phyloP scores from a whole-genome alignment of 2,113 vertebrate genomes.

The Dromaius novaehollandiae region DNA sequence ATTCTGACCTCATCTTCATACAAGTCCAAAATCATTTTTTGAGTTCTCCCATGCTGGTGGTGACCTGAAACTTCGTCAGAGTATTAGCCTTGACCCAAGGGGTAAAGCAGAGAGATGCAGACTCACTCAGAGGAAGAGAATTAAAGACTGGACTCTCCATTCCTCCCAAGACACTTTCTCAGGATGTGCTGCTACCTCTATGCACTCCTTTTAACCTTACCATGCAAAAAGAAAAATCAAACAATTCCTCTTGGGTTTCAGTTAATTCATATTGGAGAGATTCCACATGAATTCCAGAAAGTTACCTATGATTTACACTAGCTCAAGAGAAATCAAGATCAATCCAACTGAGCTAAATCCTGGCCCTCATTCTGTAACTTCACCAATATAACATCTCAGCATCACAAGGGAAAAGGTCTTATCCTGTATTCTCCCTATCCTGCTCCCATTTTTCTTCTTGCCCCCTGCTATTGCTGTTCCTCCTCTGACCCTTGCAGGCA shows the following conservation, averaged over 20 bases:
- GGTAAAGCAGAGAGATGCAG: background rate
- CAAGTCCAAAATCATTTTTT: background rate
- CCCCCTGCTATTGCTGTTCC: background rate
- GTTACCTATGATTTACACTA: background rate
- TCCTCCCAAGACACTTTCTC: background rate
- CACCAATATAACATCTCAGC: background rate
- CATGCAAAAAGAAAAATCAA: background rate
- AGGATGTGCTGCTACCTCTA: background rate
- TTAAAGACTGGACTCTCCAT: rapidly evolving
- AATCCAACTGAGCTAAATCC: background rate
- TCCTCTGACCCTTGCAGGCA: background rate
- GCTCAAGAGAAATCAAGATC: background rate
- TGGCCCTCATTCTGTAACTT: background rate
- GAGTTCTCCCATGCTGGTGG: background rate
- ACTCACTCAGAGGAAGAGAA: background rate
- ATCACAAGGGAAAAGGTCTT: background rate
- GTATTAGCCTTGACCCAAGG: background rate
- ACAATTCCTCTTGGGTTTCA: background rate
- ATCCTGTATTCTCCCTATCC: background rate
- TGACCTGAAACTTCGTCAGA: background rate
- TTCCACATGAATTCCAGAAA: conserved; percentile 43
- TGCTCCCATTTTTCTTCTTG: background rate
- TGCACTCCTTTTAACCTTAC: background rate
- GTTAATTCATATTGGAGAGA: background rate
- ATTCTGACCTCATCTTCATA: too few relatives aligned